phyloP scores from a whole-genome alignment of 2,888 invertebrate genomes.

The Caenorhabditis virilis region DNA sequence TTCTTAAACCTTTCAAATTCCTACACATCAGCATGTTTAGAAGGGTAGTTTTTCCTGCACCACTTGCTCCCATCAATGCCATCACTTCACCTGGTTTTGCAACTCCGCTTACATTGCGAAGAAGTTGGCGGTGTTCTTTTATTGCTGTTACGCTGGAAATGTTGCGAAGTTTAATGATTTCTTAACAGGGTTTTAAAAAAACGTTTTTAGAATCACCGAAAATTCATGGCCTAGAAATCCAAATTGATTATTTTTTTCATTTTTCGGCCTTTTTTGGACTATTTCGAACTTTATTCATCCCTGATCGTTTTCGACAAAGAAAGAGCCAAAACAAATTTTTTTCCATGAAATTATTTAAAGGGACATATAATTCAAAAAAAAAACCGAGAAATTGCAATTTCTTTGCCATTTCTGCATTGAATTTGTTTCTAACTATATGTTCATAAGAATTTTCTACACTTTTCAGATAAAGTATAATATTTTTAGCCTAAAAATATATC shows the following conservation, averaged over 20 bases:
- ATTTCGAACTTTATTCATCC: too few species aligned
- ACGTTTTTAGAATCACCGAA: background rate
- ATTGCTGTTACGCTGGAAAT: slow-evolving; percentile 20
- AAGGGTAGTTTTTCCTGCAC: slow-evolving; percentile 92
- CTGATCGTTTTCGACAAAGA: too few species aligned
- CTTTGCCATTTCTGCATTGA: too few species aligned
- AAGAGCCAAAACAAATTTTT: too few species aligned
- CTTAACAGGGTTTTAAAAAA: background rate
- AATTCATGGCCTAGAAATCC: background rate
- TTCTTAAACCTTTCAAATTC: slow-evolving; percentile 52
- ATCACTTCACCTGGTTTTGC: slow-evolving; percentile 64
- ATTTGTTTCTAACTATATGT: too few species aligned
- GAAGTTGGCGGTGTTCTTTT: slow-evolving; percentile 22
- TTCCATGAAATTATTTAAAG: background rate
- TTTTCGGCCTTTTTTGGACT: too few species aligned
- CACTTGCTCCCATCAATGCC: slow-evolving; percentile 71
- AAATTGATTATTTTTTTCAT: too few species aligned
- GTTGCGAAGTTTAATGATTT: background rate
- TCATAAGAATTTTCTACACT: too few species aligned
- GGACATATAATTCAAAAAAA: background rate
- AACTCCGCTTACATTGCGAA: slow-evolving; percentile 48
- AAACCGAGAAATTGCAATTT: background rate
- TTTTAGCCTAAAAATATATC: too few species aligned
- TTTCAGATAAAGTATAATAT: too few species aligned
- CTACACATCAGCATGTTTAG: slow-evolving; percentile 79